Conservation (phyloP, 2,888 invertebrate genomes). For the Parochlus steinenii region DNA sequence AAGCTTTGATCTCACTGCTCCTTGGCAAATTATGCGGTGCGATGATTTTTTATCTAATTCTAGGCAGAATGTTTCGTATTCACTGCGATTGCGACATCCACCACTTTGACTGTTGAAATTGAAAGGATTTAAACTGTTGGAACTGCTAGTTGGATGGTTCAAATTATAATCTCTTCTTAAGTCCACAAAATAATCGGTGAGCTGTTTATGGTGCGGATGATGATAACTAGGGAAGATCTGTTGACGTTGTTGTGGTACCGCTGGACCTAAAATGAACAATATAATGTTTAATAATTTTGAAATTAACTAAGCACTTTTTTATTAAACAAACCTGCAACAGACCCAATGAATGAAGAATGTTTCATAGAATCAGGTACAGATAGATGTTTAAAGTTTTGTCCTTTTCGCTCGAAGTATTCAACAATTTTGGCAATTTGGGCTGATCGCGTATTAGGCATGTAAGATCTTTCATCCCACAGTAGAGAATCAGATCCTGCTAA, state of each 20-base stretch:
- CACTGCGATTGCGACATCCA: too few relatives aligned
- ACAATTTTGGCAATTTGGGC: constrained; percentile 69
- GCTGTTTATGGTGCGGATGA: constrained; percentile 16
- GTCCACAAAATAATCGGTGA: constrained; percentile 14
- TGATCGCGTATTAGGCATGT: constrained; percentile 36
- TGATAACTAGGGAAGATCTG: constrained; percentile 12
- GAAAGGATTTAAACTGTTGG: constrained; percentile 14
- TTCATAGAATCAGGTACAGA: constrained; percentile 23
- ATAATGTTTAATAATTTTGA: constrained; percentile 12
- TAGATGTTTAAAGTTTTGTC: constrained; percentile 37
- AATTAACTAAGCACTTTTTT: constrained; percentile 13
- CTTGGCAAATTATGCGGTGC: constrained; percentile 62
- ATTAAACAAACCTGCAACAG: too few relatives aligned
- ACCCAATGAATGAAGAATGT: too few relatives aligned
- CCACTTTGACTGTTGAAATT: constrained; percentile 16
- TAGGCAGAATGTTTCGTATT: constrained; percentile 27
- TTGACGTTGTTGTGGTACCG: constrained; percentile 9
- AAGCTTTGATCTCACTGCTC: constrained; percentile 71
- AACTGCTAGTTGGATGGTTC: constrained; percentile 1
- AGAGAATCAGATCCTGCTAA: constrained; percentile 59
- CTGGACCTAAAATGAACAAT: constrained; percentile 16
- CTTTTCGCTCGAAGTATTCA: constrained; percentile 73
- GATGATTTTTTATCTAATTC: constrained; percentile 30
- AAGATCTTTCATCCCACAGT: constrained; percentile 49
- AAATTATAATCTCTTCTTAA: constrained; percentile 12